phyloP scores from a whole-genome alignment of 1,140 invertebrate species.

The Apis dorsata region DNA sequence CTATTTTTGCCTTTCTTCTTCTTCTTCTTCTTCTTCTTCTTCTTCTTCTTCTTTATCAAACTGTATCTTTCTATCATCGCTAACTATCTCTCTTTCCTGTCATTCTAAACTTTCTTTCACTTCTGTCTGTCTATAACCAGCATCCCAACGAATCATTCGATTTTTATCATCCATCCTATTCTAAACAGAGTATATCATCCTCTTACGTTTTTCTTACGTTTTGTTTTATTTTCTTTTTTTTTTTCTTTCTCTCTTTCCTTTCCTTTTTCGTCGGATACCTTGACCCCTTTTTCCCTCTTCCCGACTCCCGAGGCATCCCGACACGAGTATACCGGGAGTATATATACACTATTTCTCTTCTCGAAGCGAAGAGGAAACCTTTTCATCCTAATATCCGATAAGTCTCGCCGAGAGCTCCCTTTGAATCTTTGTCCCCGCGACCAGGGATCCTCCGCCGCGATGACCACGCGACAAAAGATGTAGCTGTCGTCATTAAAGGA shows the following conservation, averaged over 20 bases:
- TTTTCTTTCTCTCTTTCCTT: no score
- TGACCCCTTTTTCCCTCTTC: not conserved
- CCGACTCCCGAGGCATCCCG: no score
- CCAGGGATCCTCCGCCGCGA: not conserved
- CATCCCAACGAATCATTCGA: no score
- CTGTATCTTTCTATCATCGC: conserved; percentile 16
- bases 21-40: not conserved
- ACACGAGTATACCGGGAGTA: no score
- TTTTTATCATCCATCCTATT: no score
- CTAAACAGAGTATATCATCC: no score
- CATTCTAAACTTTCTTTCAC: no score
- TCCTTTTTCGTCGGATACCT: no score
- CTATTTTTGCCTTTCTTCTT: conserved; percentile 22
- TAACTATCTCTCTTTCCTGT: not conserved
- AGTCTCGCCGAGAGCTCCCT: not conserved
- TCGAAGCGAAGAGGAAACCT: not conserved
- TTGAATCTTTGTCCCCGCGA: not conserved
- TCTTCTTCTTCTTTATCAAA: not conserved
- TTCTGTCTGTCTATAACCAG: no score
- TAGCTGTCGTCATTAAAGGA: not conserved
- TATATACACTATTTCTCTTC: not conserved
- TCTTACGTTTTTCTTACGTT: no score
- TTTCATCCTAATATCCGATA: conserved; percentile 13
- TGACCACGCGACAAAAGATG: not conserved
- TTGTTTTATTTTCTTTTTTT: no score